Conservation (phyloP, 2,888 invertebrate genomes). For the Polyommatus iphigenia region DNA sequence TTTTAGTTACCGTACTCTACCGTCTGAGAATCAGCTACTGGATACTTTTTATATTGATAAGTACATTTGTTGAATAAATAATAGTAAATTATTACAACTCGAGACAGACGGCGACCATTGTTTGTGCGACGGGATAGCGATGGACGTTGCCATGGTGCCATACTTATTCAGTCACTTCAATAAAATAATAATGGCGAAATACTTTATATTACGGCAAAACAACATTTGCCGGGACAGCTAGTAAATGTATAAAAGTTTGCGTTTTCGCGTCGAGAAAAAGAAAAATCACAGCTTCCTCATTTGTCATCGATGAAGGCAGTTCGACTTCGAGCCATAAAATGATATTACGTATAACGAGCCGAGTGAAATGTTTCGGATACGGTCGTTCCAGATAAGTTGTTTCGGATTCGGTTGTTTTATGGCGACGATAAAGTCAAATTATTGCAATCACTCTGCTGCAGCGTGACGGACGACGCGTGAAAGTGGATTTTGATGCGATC, state of each 20-base stretch:
- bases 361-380: constrained; percentile 12
- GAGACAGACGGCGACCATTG: too few species aligned
- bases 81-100: too few species aligned
- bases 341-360: constrained; percentile 19
- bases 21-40: too few species aligned
- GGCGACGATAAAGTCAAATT: constrained; percentile 30
- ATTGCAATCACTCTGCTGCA: constrained; percentile 31
- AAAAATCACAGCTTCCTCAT: not conserved
- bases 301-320: not conserved
- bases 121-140: too few species aligned
- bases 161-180: too few species aligned
- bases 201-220: too few species aligned
- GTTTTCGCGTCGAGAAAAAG: not conserved
- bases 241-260: not conserved
- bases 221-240: too few species aligned
- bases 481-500: constrained; percentile 1
- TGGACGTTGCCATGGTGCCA: too few species aligned
- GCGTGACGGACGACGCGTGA: constrained; percentile 11
- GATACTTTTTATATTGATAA: too few species aligned
- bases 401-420: constrained; percentile 32
- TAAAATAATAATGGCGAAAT: too few species aligned
- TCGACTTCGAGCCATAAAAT: constrained; percentile 6
- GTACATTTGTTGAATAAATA: too few species aligned
- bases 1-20: too few species aligned
- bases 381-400: constrained; percentile 29